Percentiles rank a stretch among this genome's conserved stretches.
phyloP scores from a whole-genome alignment of 2,113 vertebrate genomes.

The Anser brachyrhynchus region DNA sequence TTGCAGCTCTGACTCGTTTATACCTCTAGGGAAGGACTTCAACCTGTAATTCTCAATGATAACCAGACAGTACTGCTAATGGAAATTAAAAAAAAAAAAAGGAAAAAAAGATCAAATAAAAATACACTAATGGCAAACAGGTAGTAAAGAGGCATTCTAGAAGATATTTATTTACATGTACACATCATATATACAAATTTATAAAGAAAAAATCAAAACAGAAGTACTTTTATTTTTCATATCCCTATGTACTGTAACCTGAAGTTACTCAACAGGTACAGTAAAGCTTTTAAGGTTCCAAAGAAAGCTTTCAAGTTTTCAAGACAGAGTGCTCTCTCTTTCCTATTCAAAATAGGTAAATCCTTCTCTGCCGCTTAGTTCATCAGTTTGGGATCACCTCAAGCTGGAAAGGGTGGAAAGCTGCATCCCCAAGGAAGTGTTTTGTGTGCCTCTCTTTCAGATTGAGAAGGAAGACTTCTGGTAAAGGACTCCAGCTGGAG shows the following conservation, averaged over 20 bases:
- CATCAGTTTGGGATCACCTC: neutral
- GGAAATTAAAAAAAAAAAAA: neutral
- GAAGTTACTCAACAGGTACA: neutral
- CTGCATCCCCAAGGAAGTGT: neutral
- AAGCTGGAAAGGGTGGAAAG: neutral
- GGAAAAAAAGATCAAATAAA: neutral
- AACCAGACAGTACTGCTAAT: neutral
- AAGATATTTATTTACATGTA: neutral
- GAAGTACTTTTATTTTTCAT: neutral
- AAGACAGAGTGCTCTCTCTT: neutral
- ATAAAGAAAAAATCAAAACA: neutral
- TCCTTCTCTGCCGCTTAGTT: neutral
- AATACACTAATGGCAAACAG: neutral
- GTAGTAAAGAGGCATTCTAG: neutral
- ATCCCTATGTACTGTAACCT: neutral
- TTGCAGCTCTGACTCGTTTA: neutral
- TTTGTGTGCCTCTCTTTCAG: neutral
- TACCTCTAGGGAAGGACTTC: neutral
- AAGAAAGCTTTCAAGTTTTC: neutral
- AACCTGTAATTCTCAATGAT: neutral
- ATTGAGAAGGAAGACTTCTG: neutral
- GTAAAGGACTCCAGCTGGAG: neutral
- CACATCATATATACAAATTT: neutral
- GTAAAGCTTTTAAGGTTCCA: neutral
- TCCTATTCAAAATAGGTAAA: neutral